Conservation (phyloP, 2,888 invertebrate genomes). For the Monopis laevigella region DNA sequence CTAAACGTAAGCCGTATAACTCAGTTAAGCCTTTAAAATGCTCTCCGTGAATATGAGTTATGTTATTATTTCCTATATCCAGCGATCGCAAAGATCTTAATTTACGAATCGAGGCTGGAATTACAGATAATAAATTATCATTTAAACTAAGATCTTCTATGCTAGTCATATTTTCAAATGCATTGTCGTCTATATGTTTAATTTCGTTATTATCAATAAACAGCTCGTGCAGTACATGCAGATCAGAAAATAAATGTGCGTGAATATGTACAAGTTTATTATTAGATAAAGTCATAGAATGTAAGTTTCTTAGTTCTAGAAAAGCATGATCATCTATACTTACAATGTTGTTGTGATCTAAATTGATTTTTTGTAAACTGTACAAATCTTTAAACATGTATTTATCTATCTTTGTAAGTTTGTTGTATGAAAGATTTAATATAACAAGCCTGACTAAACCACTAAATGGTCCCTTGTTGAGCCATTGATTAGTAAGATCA, state of each 20-base stretch:
- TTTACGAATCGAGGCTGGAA: slow-evolving; percentile 74
- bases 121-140: slow-evolving; percentile 73
- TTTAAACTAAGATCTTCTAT: slow-evolving; percentile 79
- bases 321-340: slow-evolving; percentile 79
- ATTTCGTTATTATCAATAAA: slow-evolving; percentile 79
- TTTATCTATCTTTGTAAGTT: slow-evolving; percentile 72
- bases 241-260: slow-evolving; percentile 73
- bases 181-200: slow-evolving; percentile 71
- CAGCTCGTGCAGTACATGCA: slow-evolving; percentile 77
- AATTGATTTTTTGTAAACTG: slow-evolving; percentile 77
- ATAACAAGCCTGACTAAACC: slow-evolving; percentile 77
- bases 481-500: slow-evolving; percentile 77
- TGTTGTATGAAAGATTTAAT: slow-evolving; percentile 78
- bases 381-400: slow-evolving; percentile 77
- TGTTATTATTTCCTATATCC: slow-evolving; percentile 83
- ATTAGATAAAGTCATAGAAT: slow-evolving; percentile 76
- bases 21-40: slow-evolving; percentile 79
- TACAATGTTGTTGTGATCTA: slow-evolving; percentile 76
- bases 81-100: slow-evolving; percentile 76
- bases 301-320: slow-evolving; percentile 76
- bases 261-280: slow-evolving; percentile 75
- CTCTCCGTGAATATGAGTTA: slow-evolving; percentile 74
- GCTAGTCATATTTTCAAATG: slow-evolving; percentile 80
- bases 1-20: slow-evolving; percentile 79
- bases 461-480: slow-evolving; percentile 78